Percentiles rank a stretch among this genome's conserved stretches.
These are phyloP conservation scores for Corythoichthys intestinalis DNA, from an alignment of 2,113 vertebrate genomes.

Conservation along the genomic window DNA sequence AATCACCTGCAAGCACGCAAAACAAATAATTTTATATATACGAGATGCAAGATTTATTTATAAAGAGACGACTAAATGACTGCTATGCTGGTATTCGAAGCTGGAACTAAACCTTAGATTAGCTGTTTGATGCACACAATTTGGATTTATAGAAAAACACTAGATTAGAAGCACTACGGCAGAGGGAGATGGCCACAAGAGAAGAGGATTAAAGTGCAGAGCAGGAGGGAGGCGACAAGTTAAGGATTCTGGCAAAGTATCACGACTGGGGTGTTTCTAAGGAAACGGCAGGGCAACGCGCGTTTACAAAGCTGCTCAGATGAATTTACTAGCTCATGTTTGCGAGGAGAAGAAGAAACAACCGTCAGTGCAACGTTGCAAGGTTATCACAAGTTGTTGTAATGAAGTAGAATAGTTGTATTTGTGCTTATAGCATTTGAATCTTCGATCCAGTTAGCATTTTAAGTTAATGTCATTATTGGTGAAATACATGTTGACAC, in stretches of 20 bases:
- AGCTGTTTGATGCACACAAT: conserved; percentile 36
- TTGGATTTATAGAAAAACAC: conserved; percentile 32
- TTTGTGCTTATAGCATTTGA: not conserved
- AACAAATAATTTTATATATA: conserved; percentile 19
- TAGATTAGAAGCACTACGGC: conserved; percentile 37
- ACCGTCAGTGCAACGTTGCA: conserved; percentile 10
- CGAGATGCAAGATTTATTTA: conserved; percentile 46
- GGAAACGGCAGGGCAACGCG: conserved; percentile 37
- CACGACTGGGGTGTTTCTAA: conserved; percentile 43
- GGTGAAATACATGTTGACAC: not conserved
- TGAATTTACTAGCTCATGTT: conserved; percentile 17
- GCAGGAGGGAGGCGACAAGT: conserved; percentile 12
- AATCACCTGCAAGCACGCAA: conserved; percentile 37
- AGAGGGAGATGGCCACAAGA: conserved; percentile 19
- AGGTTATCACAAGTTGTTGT: conserved; percentile 38
- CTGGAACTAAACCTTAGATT: conserved; percentile 29
- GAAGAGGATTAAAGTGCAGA: conserved; percentile 20
- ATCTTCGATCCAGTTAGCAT: not conserved
- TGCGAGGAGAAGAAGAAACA: conserved; percentile 7
- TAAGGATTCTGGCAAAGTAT: conserved; percentile 51
- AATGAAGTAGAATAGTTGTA: not conserved
- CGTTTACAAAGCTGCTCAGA: conserved; percentile 22
- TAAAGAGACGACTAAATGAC: conserved; percentile 24
- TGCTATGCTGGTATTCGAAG: conserved; percentile 34
- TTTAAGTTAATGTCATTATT: too few species aligned